These are phyloP conservation scores for Dermochelys coriacea DNA, from an alignment of 2,797 vertebrate species.

Conservation along the genomic window DNA sequence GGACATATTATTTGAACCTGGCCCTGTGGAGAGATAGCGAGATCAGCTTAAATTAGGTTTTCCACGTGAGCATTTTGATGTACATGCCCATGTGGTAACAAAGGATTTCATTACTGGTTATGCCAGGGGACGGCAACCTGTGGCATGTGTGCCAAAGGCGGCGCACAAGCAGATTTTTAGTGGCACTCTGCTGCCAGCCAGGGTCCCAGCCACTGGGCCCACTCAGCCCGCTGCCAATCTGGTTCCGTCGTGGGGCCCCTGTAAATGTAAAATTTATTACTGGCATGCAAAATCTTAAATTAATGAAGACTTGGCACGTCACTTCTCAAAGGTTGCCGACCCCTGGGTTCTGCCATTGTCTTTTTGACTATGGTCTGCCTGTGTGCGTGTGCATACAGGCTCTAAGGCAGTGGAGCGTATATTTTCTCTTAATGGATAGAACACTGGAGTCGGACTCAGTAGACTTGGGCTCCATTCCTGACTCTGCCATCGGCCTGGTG, in stretches of 20 bases:
- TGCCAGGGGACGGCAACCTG: too few species aligned
- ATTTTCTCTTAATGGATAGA: neutral
- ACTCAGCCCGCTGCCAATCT: too few species aligned
- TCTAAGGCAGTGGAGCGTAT: neutral
- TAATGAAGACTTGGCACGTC: too few species aligned
- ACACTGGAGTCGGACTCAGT: neutral
- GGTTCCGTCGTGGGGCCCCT: too few species aligned
- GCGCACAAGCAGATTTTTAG: too few species aligned
- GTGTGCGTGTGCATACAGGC: rapidly evolving
- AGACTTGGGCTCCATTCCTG: neutral
- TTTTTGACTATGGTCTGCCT: neutral
- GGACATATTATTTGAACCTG: neutral
- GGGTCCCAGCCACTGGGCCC: too few species aligned
- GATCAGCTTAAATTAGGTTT: neutral
- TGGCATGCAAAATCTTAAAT: too few species aligned
- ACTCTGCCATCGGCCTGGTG: neutral
- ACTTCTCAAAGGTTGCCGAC: too few species aligned
- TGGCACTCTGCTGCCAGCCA: too few species aligned
- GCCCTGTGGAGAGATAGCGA: neutral
- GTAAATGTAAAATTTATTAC: too few species aligned
- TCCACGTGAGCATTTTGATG: neutral
- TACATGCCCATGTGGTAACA: neutral
- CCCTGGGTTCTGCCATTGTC: neutral
- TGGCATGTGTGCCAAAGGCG: too few species aligned
- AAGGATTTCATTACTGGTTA: neutral